A percentile compares a stretch with the other conserved stretches of the same genome.
Conservation (phyloP, 1,140 invertebrate genomes). For the Zaprionus camerounensis region DNA sequence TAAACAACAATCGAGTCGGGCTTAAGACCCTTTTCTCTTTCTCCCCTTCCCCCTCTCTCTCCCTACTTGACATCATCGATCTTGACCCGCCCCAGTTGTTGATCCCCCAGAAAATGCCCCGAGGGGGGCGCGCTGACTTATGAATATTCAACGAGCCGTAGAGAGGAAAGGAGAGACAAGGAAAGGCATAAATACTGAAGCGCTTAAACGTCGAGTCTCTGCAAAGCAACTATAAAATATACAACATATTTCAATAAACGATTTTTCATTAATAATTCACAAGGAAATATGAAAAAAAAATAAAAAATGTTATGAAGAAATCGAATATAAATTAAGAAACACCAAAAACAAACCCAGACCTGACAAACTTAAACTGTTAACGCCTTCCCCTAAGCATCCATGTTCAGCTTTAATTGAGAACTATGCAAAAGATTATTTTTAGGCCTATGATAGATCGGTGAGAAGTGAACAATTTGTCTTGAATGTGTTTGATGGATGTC, state of each 20-base stretch:
- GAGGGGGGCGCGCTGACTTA: slow-evolving; percentile 68
- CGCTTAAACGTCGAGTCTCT: slow-evolving; percentile 72
- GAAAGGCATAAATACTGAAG: slow-evolving; percentile 77
- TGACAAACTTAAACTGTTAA: slow-evolving; percentile 28
- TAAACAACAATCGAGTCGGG: slow-evolving; percentile 36
- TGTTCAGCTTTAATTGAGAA: slow-evolving; percentile 57
- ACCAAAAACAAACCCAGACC: slow-evolving; percentile 5
- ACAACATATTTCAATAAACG: slow-evolving; percentile 77
- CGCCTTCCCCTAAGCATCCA: slow-evolving; percentile 9
- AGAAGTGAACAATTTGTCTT: slow-evolving; percentile 42
- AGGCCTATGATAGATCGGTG: slow-evolving; percentile 38
- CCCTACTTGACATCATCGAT: slow-evolving; percentile 73
- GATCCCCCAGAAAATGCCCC: slow-evolving; percentile 38
- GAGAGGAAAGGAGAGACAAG: slow-evolving; percentile 55
- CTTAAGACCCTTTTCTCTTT: slow-evolving; percentile 49
- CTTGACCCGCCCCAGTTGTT: slow-evolving; percentile 75
- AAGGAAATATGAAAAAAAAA: slow-evolving; percentile 60
- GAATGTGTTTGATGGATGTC: slow-evolving; percentile 25
- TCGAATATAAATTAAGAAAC: slow-evolving; percentile 22
- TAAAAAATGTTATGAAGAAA: slow-evolving; percentile 20
- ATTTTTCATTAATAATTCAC: slow-evolving; percentile 80
- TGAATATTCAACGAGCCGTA: slow-evolving; percentile 68
- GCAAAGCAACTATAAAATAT: slow-evolving; percentile 73
- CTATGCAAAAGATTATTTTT: slow-evolving; percentile 42
- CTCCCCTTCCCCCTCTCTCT: not conserved